phyloP scores from a whole-genome alignment of 2,797 vertebrate species.

The Sciurus vulgaris region DNA sequence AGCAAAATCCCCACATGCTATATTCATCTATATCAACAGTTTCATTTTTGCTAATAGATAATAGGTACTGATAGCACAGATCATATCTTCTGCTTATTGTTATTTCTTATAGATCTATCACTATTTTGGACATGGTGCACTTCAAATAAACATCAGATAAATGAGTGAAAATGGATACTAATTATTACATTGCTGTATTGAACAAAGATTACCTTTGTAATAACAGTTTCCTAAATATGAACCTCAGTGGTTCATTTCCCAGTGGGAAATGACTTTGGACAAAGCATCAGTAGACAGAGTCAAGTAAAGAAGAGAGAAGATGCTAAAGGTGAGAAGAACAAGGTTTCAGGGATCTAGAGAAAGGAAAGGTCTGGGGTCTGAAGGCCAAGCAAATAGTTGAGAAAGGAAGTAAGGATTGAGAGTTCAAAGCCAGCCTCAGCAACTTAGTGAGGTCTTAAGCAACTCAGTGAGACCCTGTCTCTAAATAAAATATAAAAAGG shows the following conservation, averaged over 20 bases:
- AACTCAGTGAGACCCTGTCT: too few species aligned
- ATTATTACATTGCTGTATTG: background rate
- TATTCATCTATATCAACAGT: background rate
- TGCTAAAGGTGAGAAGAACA: background rate
- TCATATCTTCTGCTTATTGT: background rate
- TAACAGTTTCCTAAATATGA: background rate
- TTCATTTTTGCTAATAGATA: background rate
- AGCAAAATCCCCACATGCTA: background rate
- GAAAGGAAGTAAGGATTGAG: background rate
- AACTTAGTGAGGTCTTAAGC: too few species aligned
- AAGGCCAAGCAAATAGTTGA: background rate
- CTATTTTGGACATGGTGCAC: background rate
- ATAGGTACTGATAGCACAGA: background rate
- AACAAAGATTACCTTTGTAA: background rate
- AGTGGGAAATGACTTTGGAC: background rate
- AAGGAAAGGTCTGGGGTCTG: background rate
- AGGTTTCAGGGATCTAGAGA: background rate
- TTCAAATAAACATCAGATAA: background rate
- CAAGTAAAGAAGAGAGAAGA: background rate
- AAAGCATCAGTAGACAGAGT: background rate
- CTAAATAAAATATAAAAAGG: too few species aligned
- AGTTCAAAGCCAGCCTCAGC: too few species aligned
- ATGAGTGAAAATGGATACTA: background rate
- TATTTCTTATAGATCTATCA: background rate
- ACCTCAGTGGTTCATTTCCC: background rate